Evolutionary conservation across 2,797 vertebrate species (phyloP), one percentile per base, ranked within the genome.

Genomic region (Pangasius krempfi): DNA sequence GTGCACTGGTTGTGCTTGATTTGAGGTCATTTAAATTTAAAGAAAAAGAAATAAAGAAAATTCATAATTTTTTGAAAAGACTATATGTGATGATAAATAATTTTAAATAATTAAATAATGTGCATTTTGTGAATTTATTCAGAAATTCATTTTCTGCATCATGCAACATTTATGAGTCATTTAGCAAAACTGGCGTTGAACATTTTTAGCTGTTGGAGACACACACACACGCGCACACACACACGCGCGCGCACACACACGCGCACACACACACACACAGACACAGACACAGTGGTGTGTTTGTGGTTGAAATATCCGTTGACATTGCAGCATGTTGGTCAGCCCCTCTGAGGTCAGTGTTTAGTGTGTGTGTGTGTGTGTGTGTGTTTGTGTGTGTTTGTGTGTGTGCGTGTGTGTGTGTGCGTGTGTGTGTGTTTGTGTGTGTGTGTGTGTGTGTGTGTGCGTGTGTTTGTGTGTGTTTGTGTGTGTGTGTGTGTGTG

Each of bases 401-500:
- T 20, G 4, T 60, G 76, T 40, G 68, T 40, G 70, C 54, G 86
- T 84, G 66, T 84, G 79, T 73, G 37, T 33, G 37, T 75, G 80
- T 20, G 4, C 47, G 76, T 40, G 68, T 40, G 70, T 66, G 68
- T 73, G 33, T 37, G 68, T 5, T 33, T 87, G 68, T 44, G 50
- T 58, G 14, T 68, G 60, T 52, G 16, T 22, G 3, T 76, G 73
- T n/a, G 8, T n/a, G 68, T 73, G 33, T 37, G 68, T 5, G 47
- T 87, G 68, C n/a, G 60, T 66, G 33, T 87, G 30, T 80, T 2
- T 68, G 62, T 44, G 16, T 54, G 10, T 54, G 52, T 54, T 1
- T 68, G 86, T 84, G 66, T 84, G 79, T 73, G 37, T 33, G 37
- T 75, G 80, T 20, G 4, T 60, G 76, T 40, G 68, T 40, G 70